A percentile compares a stretch with the other conserved stretches of the same genome.
These are phyloP conservation scores for Drosophila cognata DNA, from an alignment of 2,888 invertebrate species.

Conservation along the genomic window DNA sequence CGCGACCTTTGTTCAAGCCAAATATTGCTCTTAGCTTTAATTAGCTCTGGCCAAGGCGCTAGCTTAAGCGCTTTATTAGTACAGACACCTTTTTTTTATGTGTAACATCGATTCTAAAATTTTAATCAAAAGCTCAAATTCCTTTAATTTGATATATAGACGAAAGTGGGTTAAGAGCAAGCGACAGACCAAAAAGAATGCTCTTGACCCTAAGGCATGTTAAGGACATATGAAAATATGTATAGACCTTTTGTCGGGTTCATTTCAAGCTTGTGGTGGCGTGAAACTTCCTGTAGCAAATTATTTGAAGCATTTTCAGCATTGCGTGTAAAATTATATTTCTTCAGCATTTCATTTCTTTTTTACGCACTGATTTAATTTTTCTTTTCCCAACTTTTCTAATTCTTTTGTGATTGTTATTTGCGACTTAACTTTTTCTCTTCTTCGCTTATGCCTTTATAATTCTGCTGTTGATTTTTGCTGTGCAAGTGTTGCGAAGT, in stretches of 20 bases:
- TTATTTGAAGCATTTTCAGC: constrained; percentile 55
- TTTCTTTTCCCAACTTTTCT: constrained; percentile 57
- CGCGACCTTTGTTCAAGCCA: constrained; percentile 41
- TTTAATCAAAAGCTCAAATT: constrained; percentile 15
- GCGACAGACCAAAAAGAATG: background rate
- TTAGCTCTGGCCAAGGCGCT: constrained; percentile 39
- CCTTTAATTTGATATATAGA: background rate
- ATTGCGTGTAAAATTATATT: constrained; percentile 56
- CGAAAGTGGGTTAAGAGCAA: constrained; percentile 1
- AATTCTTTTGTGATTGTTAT: constrained; percentile 72
- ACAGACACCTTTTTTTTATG: constrained; percentile 1
- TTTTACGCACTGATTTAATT: constrained; percentile 58
- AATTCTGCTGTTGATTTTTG: constrained; percentile 13
- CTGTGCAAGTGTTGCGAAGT: constrained; percentile 16
- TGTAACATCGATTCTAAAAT: constrained; percentile 6
- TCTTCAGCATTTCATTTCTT: constrained; percentile 41
- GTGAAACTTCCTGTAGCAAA: constrained; percentile 59
- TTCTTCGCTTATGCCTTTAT: constrained; percentile 16
- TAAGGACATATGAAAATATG: constrained; percentile 10
- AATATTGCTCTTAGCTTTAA: constrained; percentile 48
- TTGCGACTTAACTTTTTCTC: constrained; percentile 56
- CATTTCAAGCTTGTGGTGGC: constrained; percentile 13
- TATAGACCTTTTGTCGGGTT: background rate
- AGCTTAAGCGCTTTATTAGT: constrained; percentile 36
- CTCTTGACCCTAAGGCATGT: constrained; percentile 7